Evolutionary conservation across 2,113 vertebrate genomes (phyloP), one percentile per base, ranked within the genome.

Genomic region (Acrocephalus arundinaceus): DNA sequence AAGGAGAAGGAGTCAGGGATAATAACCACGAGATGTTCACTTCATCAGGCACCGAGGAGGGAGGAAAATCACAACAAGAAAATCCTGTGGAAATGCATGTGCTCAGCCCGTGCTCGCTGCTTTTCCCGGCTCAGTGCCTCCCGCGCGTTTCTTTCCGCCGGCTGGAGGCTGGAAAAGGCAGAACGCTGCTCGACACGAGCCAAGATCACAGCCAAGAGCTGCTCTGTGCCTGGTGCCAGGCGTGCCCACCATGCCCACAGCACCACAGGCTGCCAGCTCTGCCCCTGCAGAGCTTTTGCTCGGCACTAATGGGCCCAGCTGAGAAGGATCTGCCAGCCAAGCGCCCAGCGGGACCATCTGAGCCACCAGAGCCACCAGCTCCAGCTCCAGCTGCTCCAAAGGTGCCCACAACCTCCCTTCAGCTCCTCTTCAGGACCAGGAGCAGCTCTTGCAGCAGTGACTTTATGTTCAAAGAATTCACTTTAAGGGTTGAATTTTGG

Each of bases 161-260:
- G 1, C 90, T 28, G 31, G 82, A 79, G 74, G 71, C 75, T 88
- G 68, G 49, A 33, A 55, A 33, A 74, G 55, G 65, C 61, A 0
- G 84, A 86, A 54, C 0, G 4, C 75, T 15, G 83, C 66, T 51
- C 3, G 4, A 21, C 71, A 79, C 0, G 4, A 52, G 78, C 4
- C 0, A 74, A 71, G 74, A 54, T n/a, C 0, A 4, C 49, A 46
- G 92, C 95, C 85, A 93, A 65, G 70, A 11, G 11, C 3, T 0
- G 23, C 79, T 79, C 48, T 0, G 0, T 71, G 65, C 74, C 68
- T 73, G 0, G 13, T 78, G 96, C 90, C 61, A 84, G 67, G 19
- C 19, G 0, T 1, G 63, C 31, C 77, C 10, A 14, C 0, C 1
- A 2, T 91, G 87, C 76, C 70, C 85, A 33, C 31, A 6, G 4